phyloP scores from a whole-genome alignment of 2,113 vertebrate species.

The Daubentonia madagascariensis region DNA sequence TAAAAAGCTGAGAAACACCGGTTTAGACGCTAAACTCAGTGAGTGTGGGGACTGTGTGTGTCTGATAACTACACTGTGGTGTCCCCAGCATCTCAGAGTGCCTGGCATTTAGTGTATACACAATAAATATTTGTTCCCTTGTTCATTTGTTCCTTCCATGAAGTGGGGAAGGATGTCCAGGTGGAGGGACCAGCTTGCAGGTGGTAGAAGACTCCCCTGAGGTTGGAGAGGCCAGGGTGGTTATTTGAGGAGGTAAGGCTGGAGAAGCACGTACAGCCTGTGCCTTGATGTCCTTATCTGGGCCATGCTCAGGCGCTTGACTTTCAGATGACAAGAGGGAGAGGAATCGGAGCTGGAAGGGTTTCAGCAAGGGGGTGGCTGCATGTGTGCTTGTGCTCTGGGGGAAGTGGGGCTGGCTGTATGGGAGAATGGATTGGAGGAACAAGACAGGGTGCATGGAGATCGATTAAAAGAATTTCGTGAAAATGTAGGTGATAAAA shows the following conservation, averaged over 20 bases:
- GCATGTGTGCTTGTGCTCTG: neutral
- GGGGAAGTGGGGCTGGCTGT: neutral
- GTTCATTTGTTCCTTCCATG: neutral
- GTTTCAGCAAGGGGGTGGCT: neutral
- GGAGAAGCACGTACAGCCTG: neutral
- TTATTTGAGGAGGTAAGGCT: neutral
- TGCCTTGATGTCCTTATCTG: neutral
- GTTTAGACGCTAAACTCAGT: neutral
- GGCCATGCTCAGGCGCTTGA: neutral
- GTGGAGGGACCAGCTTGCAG: neutral
- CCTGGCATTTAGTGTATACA: neutral
- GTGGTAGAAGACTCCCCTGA: fast-evolving
- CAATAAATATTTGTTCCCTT: neutral
- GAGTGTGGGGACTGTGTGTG: too few relatives aligned
- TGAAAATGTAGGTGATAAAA: neutral
- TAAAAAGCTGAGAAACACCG: neutral
- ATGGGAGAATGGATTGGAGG: neutral
- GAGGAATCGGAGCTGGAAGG: neutral
- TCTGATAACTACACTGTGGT: too few relatives aligned
- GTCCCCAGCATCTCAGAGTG: neutral
- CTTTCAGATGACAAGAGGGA: neutral
- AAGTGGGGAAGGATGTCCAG: neutral
- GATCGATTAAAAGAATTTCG: neutral
- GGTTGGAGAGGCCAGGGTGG: too few relatives aligned
- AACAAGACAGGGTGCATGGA: neutral